Evolutionary conservation across 2,797 vertebrate genomes (phyloP).

Genomic region (Malacoraja senta): DNA sequence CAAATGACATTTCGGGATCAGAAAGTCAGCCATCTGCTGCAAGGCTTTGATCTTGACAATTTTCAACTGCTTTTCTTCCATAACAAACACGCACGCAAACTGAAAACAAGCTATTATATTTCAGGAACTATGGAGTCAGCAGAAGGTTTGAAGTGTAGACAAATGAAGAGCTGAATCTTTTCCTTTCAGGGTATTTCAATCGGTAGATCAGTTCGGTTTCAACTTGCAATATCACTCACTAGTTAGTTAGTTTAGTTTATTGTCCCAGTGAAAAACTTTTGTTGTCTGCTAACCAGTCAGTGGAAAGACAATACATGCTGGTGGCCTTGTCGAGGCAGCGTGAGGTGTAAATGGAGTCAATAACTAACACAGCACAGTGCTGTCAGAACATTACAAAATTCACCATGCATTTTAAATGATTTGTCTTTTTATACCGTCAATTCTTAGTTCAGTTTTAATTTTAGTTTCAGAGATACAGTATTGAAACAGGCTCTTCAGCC

Average conservation of each 20-base stretch:
- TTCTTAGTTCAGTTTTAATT: no score
- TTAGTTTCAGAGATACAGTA: no score
- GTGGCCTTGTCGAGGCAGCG: no score
- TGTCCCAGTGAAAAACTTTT: no score
- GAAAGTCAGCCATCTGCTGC: background rate
- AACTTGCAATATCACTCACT: background rate
- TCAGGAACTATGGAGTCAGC: background rate
- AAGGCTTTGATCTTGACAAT: background rate
- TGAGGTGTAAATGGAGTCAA: no score
- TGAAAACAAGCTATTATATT: background rate
- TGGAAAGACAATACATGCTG: no score
- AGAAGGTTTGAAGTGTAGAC: background rate
- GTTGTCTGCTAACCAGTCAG: no score
- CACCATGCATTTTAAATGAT: background rate
- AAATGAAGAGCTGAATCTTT: background rate
- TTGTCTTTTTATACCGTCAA: background rate
- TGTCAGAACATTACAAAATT: background rate
- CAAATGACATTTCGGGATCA: background rate
- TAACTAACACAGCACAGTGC: background rate
- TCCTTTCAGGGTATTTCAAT: background rate
- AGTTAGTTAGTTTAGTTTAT: no score
- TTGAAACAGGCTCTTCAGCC: no score
- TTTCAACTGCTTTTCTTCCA: background rate
- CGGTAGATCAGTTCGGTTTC: background rate
- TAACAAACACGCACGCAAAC: background rate